Evolutionary conservation across 2,113 vertebrate species (phyloP), one percentile per base, ranked within the genome.

Genomic region (Ophthalmolycus amberensis): DNA sequence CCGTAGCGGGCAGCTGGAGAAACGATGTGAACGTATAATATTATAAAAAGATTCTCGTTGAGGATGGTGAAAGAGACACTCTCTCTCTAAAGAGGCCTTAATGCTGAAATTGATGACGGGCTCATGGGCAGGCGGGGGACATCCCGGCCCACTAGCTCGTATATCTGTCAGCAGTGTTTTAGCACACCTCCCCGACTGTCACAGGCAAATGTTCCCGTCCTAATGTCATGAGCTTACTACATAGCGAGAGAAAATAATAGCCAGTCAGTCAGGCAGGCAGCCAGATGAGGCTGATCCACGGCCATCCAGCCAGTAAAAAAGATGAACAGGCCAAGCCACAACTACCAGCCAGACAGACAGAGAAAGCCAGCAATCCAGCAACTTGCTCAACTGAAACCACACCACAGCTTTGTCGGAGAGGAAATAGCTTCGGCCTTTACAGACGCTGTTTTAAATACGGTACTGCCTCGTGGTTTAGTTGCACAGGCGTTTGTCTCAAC

Each of bases 381-480:
- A 75, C 80, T 65, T 56, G 73, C 74, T 91, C 66, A 78, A 38
- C 79, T 89, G 77, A 71, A 79, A 84, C 72, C 81, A 74, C 71
- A 82, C 73, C 44, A 60, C 70, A 81, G 71, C 70, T 78, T 50
- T 80, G 79, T 69, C 44, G 8, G 58, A 78, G 50, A 91, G 91
- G 89, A 91, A 93, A 92, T 92, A 80, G 66, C 80, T 92, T 85
- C 58, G 71, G 78, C 56, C 64, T 82, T 34, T 72, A 81, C 52
- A 84, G 75, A 77, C 74, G 66, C 83, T 20, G 54, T 71, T 87
- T 88, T 79, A 83, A 91, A 83, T 74, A 25, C 25, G 25, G 25
- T 25, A 89, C 25, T 81, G 86, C 46, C 66, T 71, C 3, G 69
- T 59, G 77, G 67, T 73, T 83, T 46, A n/a, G 64, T 56, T 76